Evolutionary conservation across 2,888 invertebrate species (phyloP).

Genomic region (Nemurella pictetii): DNA sequence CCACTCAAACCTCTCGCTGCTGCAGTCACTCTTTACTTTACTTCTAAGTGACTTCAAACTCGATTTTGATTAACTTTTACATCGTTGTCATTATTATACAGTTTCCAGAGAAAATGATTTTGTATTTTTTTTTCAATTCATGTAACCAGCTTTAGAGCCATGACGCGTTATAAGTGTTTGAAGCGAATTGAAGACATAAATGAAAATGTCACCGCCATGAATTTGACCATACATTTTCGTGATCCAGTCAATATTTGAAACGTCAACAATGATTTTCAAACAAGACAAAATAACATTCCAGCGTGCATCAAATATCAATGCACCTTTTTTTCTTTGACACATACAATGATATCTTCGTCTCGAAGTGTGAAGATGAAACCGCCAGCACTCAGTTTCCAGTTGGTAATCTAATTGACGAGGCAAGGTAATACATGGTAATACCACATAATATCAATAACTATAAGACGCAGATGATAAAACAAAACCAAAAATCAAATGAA

Average conservation of each 20-base stretch:
- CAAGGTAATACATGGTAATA: neutral
- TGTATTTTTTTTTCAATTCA: neutral
- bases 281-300: neutral
- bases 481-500: slow-evolving; percentile 17
- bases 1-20: neutral
- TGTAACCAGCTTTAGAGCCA: neutral
- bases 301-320: neutral
- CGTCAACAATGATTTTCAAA: neutral
- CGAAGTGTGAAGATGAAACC: neutral
- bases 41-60: slow-evolving; percentile 9
- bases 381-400: neutral
- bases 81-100: slow-evolving; percentile 5
- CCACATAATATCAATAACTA: slow-evolving; percentile 7
- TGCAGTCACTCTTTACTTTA: neutral
- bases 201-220: neutral
- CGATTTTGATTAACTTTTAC: slow-evolving; percentile 12
- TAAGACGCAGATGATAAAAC: neutral
- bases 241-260: neutral
- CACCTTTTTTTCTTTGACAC: neutral
- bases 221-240: neutral
- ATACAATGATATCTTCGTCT: neutral
- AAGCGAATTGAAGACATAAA: neutral
- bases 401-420: neutral
- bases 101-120: slow-evolving; percentile 2
- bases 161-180: neutral